phyloP scores from a whole-genome alignment of 35 echinoderm and acorn worm species.

The Patiria miniata region DNA sequence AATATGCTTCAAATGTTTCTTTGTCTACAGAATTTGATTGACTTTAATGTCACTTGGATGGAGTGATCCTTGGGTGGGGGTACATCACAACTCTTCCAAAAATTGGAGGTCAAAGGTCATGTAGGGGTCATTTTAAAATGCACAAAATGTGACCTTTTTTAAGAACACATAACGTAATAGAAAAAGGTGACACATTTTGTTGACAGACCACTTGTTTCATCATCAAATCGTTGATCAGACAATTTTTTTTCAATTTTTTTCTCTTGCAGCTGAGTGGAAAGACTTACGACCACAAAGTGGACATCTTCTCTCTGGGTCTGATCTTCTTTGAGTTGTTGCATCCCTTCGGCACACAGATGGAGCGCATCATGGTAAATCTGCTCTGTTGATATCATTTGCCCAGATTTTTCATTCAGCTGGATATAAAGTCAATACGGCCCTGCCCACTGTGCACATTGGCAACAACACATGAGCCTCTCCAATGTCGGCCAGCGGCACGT shows the following conservation, averaged over 20 bases:
- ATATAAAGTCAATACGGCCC: neutral
- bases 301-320: conserved; percentile 91
- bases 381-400: neutral
- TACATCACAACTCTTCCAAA: too few relatives aligned
- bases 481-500: conserved; percentile 5
- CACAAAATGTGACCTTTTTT: neutral
- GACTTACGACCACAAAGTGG: conserved; percentile 90
- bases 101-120: too few relatives aligned
- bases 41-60: too few relatives aligned
- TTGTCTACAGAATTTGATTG: too few relatives aligned
- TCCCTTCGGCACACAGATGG: conserved; percentile 87
- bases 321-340: conserved; percentile 88
- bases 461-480: neutral
- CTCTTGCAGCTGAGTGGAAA: conserved; percentile 75
- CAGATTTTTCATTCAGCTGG: neutral
- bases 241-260: conserved; percentile 11
- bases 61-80: too few relatives aligned
- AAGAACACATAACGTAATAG: neutral
- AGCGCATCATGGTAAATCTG: conserved; percentile 64
- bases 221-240: neutral
- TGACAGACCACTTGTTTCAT: neutral
- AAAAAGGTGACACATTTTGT: neutral
- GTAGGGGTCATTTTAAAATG: too few relatives aligned
- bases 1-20: too few relatives aligned
- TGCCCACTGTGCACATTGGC: too few relatives aligned